Evolutionary conservation across 2,888 invertebrate genomes (phyloP).

Genomic region (Nyleta sp.): DNA sequence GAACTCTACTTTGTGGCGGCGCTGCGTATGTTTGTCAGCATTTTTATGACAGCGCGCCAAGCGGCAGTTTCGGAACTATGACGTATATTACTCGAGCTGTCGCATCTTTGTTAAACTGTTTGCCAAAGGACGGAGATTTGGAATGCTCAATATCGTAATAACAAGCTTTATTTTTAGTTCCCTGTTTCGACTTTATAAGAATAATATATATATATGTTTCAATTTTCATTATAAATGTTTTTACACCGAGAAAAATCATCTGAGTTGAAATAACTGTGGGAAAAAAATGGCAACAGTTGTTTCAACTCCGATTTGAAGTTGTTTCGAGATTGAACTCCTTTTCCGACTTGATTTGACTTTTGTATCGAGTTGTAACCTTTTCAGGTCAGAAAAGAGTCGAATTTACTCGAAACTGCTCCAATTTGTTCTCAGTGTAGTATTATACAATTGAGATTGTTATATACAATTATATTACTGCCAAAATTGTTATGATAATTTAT

Average conservation of each 20-base stretch:
- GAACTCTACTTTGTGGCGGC: slow-evolving; percentile 92
- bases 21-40: slow-evolving; percentile 98
- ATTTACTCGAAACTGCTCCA: not conserved
- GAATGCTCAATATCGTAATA: slow-evolving; percentile 88
- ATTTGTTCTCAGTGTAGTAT: too few species aligned
- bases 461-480: slow-evolving; percentile 18
- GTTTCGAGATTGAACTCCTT: too few species aligned
- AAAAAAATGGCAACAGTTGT: too few species aligned
- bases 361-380: too few species aligned
- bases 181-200: not conserved
- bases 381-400: too few species aligned
- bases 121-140: slow-evolving; percentile 90
- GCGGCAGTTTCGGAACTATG: slow-evolving; percentile 99
- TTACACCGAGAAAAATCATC: too few species aligned
- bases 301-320: too few species aligned
- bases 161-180: not conserved
- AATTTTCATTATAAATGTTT: slow-evolving; percentile 3
- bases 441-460: not conserved
- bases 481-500: not conserved
- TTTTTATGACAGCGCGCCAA: slow-evolving; percentile 99
- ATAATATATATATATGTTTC: not conserved
- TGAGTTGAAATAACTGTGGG: too few species aligned
- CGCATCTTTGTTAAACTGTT: slow-evolving; percentile 88
- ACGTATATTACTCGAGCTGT: slow-evolving; percentile 96
- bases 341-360: not conserved